Evolutionary conservation across 1,140 invertebrate genomes (phyloP), one percentile per base, ranked within the genome.

Genomic region (Protaetia brevitarsis): DNA sequence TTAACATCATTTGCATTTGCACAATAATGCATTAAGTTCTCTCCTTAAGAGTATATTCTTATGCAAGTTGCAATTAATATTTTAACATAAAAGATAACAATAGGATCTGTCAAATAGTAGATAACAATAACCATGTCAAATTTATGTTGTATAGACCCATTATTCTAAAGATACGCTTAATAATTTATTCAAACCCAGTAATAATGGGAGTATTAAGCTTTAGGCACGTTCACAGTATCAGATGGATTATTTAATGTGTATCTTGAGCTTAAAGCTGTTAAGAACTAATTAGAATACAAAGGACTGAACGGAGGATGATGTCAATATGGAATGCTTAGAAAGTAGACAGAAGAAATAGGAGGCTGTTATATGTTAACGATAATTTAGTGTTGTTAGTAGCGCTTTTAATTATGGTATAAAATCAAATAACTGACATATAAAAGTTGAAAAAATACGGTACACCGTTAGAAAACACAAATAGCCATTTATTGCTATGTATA

Each of bases 271-370:
- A 21, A 45, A 45, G 41, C 41, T 16, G 7, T 45, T 45, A 45
- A 45, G 23, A 37, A 16, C 41, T 45, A 45, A 45, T 45, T 45
- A 45, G n/a, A 45, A 45, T 45, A 45, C 41, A 45, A 45, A 45
- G 41, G 41, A 45, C 23, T 19, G 5, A 1, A 10, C 23, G 13
- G 8, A 45, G 23, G 3, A 45, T 19, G 13, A 19, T 45, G 37
- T 45, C 13, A 21, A 21, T 45, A 45, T 45, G n/a, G 16, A 45
- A 16, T 45, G 13, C 10, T 16, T 45, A 19, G 41, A 45, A 45
- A 45, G 41, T 19, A 3, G 0, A 45, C 10, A 19, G 3, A 4
- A 2, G 41, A n/a, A n/a, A n/a, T n/a, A n/a, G n/a, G n/a, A n/a
- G n/a, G n/a, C n/a, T n/a, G n/a, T n/a, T n/a, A n/a, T n/a, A n/a